Conservation (phyloP, 2,888 invertebrate genomes). For the Melanargia galathea region DNA sequence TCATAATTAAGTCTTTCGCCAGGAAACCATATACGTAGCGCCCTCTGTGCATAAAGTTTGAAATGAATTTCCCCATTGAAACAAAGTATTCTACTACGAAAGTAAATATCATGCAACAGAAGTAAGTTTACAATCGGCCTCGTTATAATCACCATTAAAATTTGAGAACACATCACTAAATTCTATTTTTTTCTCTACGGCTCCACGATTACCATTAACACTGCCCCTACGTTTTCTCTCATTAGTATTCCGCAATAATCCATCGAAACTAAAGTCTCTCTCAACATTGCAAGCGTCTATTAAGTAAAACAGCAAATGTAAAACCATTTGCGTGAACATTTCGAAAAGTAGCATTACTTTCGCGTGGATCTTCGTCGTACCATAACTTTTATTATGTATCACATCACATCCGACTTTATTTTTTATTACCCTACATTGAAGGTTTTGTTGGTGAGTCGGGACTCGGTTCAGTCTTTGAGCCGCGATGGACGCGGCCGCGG, state of each 20-base stretch:
- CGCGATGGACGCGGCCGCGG: constrained; percentile 29
- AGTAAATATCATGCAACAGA: constrained; percentile 34
- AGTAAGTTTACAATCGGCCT: constrained; percentile 9
- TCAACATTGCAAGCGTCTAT: constrained; percentile 44
- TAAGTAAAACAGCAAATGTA: constrained; percentile 68
- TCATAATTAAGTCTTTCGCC: background rate
- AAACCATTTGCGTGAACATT: constrained; percentile 67
- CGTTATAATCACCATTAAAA: constrained; percentile 40
- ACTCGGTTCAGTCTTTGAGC: constrained; percentile 42
- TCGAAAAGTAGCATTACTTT: constrained; percentile 55
- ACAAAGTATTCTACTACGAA: background rate
- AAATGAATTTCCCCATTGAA: constrained; percentile 5
- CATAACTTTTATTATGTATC: constrained; percentile 17
- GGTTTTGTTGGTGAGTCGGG: constrained; percentile 31
- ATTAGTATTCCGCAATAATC: constrained; percentile 27
- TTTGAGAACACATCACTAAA: constrained; percentile 68
- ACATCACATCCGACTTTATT: constrained; percentile 28
- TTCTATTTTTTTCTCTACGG: constrained; percentile 58
- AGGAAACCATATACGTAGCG: constrained; percentile 7
- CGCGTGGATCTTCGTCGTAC: constrained; percentile 10
- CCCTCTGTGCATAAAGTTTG: background rate
- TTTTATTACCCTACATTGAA: constrained; percentile 28
- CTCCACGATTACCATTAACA: constrained; percentile 28
- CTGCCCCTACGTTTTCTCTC: constrained; percentile 11
- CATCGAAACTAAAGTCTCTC: constrained; percentile 45